phyloP scores from a whole-genome alignment of 2,797 vertebrate genomes.

The Anniella stebbinsi region DNA sequence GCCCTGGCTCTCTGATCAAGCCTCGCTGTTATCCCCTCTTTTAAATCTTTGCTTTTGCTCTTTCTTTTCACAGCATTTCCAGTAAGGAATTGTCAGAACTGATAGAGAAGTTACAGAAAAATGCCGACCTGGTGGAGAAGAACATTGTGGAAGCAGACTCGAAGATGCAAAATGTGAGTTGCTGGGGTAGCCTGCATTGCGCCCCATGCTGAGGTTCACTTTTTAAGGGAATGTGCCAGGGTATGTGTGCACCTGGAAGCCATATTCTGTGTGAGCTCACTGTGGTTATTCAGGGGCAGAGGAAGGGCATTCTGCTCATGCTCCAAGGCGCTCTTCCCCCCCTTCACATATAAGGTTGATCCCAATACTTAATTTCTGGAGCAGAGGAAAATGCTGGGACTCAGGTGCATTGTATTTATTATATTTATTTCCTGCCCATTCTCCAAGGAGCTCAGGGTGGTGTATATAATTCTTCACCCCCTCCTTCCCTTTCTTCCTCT shows the following conservation, averaged over 20 bases:
- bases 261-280: not conserved
- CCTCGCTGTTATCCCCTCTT: not conserved
- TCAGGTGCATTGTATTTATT: not conserved
- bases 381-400: not conserved
- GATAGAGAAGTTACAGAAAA: conserved; percentile 94
- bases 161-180: conserved; percentile 90
- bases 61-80: conserved; percentile 75
- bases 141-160: conserved; percentile 91
- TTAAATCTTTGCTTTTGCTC: not conserved
- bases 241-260: not conserved
- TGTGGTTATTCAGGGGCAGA: not conserved
- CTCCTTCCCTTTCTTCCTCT: not conserved
- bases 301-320: not conserved
- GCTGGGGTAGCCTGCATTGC: accelerated
- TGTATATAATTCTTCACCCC: not conserved
- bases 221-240: not conserved
- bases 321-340: not conserved
- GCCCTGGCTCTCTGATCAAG: accelerated
- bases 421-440: not conserved
- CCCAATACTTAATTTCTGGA: not conserved
- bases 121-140: conserved; percentile 96
- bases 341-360: not conserved
- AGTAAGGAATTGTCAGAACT: conserved; percentile 85
- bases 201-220: not conserved
- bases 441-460: not conserved